These are phyloP conservation scores for Acrocephalus scirpaceus DNA, from an alignment of 2,797 vertebrate species.

Conservation along the genomic window DNA sequence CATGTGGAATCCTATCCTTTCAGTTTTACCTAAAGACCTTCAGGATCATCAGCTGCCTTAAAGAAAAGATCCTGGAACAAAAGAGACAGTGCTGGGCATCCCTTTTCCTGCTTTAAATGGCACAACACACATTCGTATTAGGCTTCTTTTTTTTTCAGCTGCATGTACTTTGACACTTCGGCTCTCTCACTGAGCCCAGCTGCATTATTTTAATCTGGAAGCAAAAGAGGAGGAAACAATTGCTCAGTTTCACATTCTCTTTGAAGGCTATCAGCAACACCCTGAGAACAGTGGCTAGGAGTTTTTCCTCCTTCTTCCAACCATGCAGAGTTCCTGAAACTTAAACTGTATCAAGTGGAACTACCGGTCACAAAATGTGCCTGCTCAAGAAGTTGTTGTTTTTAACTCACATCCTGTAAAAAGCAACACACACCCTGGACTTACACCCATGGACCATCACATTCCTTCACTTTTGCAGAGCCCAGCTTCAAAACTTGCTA, in stretches of 20 bases:
- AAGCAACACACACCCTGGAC: background rate
- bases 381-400: fast-evolving
- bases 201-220: background rate
- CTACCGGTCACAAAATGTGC: background rate
- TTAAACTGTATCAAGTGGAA: background rate
- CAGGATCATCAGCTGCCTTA: background rate
- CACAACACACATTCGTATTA: background rate
- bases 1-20: background rate
- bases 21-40: background rate
- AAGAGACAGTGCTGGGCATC: background rate
- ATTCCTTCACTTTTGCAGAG: background rate
- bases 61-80: background rate
- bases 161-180: background rate
- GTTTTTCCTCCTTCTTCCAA: background rate
- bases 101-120: background rate
- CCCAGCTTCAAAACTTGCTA: background rate
- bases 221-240: background rate
- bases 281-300: fast-evolving
- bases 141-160: background rate
- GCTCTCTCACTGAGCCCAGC: background rate
- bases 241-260: background rate
- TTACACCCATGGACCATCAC: background rate
- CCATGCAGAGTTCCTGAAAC: background rate
- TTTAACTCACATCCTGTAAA: background rate
- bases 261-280: background rate